Conservation (phyloP, 2,888 invertebrate species). For the Scaptomyza tumidula region DNA sequence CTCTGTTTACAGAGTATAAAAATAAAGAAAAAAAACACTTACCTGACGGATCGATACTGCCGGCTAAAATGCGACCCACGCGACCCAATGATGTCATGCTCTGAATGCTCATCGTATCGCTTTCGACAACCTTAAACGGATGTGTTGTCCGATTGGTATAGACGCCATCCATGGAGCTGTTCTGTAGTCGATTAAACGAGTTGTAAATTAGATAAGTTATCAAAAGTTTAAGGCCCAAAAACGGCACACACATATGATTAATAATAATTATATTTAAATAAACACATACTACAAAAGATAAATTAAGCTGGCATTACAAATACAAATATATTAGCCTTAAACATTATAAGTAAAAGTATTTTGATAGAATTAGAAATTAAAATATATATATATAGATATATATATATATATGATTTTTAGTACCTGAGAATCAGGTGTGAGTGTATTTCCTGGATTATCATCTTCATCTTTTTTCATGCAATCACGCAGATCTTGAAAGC, state of each 20-base stretch:
- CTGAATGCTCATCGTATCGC: conserved; percentile 94
- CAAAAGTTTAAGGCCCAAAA: background rate
- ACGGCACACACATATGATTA: background rate
- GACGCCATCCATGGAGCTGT: conserved; percentile 90
- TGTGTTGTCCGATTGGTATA: conserved; percentile 89
- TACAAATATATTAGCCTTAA: conserved; percentile 16
- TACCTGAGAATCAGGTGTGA: conserved; percentile 91
- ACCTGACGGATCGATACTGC: conserved; percentile 88
- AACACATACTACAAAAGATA: conserved; percentile 5
- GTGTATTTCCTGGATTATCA: conserved; percentile 88
- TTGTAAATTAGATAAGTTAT: conserved; percentile 37
- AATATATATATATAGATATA: conserved; percentile 25
- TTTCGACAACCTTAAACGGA: conserved; percentile 94
- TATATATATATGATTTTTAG: conserved; percentile 30
- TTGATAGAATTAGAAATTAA: conserved; percentile 33
- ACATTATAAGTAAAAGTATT: conserved; percentile 14
- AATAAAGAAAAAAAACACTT: conserved; percentile 52
- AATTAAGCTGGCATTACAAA: conserved; percentile 23
- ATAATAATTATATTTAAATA: background rate
- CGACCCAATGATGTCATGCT: conserved; percentile 95
- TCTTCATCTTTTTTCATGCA: conserved; percentile 95
- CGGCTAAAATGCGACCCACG: conserved; percentile 91
- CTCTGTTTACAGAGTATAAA: conserved; percentile 1
- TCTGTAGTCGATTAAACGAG: conserved; percentile 71
- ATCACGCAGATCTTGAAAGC: conserved; percentile 93